Base-by-base conservation (phyloP, 2,113 vertebrate genomes). In the Zosterops hypoxanthus region DNA sequence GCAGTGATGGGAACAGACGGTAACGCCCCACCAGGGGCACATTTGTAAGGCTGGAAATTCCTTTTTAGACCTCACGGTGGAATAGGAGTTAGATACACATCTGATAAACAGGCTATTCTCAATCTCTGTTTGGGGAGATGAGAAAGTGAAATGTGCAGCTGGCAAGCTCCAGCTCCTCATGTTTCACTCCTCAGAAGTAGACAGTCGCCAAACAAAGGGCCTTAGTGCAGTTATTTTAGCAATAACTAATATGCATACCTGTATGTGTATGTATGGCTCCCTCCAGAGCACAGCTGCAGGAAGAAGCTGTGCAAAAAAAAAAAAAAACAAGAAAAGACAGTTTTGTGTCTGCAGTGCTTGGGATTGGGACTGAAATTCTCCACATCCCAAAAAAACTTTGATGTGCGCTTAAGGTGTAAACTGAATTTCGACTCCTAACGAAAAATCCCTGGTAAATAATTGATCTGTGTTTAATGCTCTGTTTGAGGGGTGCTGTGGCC, bases 51-150 rank as follows among this genome's bases (percentile, higher is more conserved):
- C 88, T 96, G 91, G 90, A 95, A 95, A 97, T 96, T 89, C 96
- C 88, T 96, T 80, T 95, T 96, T 85, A 95, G 90, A 46, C 88
- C 91, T 96, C 94, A 82, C 86, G 22, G 84, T 76, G 94, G 96
- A 88, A 93, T 95, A 89, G 3, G 23, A 94, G 79, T 95, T 94
- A 97, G 94, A 95, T 88, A 81, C 69, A 89, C 91, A 92, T 95
- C 95, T 97, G 94, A 97, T 97, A 95, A 96, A 95, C 95, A 95
- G 92, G 86, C 83, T 47, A 76, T 95, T 86, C 39, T 65, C 80
- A 95, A 96, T 96, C 84, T 94, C 59, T 96, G 95, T 82, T 93
- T 90, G 92, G 95, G 94, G 94, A 96, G 63, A 81, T 86, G 88
- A 76, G 82, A 81, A 80, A 95, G 96, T 52, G 69, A 92, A 96